Conservation (phyloP, 2,113 vertebrate species). For the Cichladusa arquata region DNA sequence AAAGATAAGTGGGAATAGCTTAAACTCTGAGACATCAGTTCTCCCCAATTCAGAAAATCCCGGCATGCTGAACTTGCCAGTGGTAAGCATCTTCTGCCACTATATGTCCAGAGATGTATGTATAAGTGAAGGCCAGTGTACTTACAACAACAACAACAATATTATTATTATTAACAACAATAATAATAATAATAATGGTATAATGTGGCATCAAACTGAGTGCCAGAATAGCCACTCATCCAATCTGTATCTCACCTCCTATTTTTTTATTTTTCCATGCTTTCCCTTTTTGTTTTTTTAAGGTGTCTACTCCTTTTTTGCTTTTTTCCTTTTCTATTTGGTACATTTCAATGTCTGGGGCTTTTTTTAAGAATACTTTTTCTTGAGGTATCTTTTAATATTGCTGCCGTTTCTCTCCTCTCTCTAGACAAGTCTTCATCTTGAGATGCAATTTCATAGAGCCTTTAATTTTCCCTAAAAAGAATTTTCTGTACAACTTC, state of each 20-base stretch:
- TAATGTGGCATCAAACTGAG: background rate
- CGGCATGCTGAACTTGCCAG: background rate
- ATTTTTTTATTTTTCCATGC: background rate
- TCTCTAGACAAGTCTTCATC: background rate
- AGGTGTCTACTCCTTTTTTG: background rate
- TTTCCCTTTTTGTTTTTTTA: background rate
- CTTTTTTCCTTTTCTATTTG: background rate
- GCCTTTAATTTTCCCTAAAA: background rate
- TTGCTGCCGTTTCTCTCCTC: background rate
- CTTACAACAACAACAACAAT: background rate
- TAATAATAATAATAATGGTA: background rate
- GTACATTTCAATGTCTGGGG: background rate
- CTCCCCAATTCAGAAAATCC: background rate
- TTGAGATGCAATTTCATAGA: background rate
- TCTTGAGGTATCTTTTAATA: background rate
- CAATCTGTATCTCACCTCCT: background rate
- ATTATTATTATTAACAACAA: too few species aligned
- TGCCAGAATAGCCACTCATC: background rate
- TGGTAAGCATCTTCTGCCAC: background rate
- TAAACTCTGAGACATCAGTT: background rate
- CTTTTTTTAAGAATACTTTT: background rate
- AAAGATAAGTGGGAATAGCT: background rate
- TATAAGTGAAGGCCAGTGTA: background rate
- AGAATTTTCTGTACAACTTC: background rate
- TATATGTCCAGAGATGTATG: background rate